A percentile compares a stretch with the other conserved stretches of the same genome.
Conservation (phyloP, 2,797 vertebrate species). For the Florisuga fusca region DNA sequence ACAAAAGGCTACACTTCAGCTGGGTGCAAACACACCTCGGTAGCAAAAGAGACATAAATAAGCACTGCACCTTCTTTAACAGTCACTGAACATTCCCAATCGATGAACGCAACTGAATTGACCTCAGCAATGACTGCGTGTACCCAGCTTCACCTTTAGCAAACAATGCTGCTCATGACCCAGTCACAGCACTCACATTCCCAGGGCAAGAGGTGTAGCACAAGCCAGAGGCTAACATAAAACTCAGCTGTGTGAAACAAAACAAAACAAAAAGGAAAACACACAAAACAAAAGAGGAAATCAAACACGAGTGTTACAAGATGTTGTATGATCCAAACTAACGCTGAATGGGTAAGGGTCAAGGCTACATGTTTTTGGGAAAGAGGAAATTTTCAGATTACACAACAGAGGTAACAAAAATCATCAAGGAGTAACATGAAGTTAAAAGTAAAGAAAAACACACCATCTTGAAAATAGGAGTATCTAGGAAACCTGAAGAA, state of each 20-base stretch:
- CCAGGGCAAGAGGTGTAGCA: background rate
- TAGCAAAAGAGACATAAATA: background rate
- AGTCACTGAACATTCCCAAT: conserved; percentile 18
- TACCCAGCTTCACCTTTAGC: conserved; percentile 29
- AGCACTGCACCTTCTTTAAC: background rate
- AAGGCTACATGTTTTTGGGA: background rate
- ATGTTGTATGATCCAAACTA: background rate
- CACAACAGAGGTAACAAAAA: background rate
- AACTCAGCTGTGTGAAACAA: background rate
- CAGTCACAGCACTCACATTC: background rate
- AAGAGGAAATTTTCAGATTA: background rate
- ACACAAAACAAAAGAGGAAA: background rate
- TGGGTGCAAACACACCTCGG: background rate
- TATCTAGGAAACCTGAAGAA: background rate
- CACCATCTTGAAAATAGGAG: background rate
- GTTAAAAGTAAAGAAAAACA: background rate
- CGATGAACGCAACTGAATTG: background rate
- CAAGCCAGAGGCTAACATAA: background rate
- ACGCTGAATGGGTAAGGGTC: background rate
- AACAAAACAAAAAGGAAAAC: background rate
- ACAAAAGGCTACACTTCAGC: background rate
- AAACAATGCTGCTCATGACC: conserved; percentile 47
- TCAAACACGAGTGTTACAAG: background rate
- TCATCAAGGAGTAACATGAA: background rate
- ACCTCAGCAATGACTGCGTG: background rate